Conservation (phyloP, 2,888 invertebrate genomes). For the Apotomis betuletana region DNA sequence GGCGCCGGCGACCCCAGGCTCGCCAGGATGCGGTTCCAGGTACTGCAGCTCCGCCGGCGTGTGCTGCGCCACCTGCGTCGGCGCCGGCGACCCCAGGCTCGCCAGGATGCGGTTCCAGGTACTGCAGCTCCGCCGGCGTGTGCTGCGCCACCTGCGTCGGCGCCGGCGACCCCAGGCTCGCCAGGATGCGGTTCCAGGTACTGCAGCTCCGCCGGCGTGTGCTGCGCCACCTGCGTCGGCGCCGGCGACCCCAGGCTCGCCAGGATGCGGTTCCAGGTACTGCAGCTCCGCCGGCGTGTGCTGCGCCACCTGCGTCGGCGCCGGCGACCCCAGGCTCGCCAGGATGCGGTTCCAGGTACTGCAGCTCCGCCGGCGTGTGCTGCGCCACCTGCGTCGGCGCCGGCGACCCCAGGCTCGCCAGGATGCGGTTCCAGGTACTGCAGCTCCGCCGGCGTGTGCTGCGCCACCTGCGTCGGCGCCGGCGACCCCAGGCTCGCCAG, state of each 20-base stretch:
- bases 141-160: too few relatives aligned
- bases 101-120: too few relatives aligned
- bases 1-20: constrained; percentile 86
- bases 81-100: too few relatives aligned
- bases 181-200: neutral
- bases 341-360: constrained; percentile 91
- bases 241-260: too few relatives aligned
- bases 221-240: too few relatives aligned
- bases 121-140: too few relatives aligned
- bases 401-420: constrained; percentile 77
- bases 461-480: too few relatives aligned
- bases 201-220: neutral
- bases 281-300: constrained; percentile 96
- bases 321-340: constrained; percentile 96
- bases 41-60: neutral
- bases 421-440: constrained; percentile 92
- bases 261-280: constrained; percentile 78
- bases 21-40: constrained; percentile 89
- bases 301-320: too few relatives aligned
- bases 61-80: too few relatives aligned
- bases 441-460: constrained; percentile 93
- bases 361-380: neutral
- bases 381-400: too few relatives aligned
- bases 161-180: neutral
- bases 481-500: constrained; percentile 84